A percentile compares a stretch with the other conserved stretches of the same genome.
phyloP scores from a whole-genome alignment of 2,888 invertebrate species.

The Cantharis lateralis region DNA sequence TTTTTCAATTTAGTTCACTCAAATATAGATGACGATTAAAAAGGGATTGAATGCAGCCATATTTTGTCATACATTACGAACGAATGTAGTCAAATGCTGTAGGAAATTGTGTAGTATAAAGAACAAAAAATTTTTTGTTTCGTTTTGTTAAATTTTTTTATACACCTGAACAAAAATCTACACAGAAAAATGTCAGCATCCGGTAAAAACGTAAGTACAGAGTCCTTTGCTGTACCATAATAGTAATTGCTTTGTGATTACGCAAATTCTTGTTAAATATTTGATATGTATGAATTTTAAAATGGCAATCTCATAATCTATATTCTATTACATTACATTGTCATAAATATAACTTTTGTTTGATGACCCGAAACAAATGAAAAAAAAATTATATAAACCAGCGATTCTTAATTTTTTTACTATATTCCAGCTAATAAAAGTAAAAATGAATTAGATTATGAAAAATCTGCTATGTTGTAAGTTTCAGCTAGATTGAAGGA shows the following conservation, averaged over 20 bases:
- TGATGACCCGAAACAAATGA: no score
- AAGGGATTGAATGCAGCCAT: neutral
- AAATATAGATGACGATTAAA: neutral
- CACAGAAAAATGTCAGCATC: neutral
- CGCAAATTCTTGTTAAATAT: neutral
- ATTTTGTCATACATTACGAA: neutral
- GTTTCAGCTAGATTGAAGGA: neutral
- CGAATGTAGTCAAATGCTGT: neutral
- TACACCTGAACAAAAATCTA: neutral
- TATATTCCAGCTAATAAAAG: neutral
- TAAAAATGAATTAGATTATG: neutral
- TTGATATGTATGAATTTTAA: neutral
- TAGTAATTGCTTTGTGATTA: neutral
- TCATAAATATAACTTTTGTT: no score
- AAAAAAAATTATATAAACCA: no score
- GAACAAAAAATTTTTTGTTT: neutral
- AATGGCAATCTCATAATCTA: no score
- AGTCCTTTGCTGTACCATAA: no score
- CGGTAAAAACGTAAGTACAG: no score
- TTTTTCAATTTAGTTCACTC: neutral
- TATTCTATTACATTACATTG: no score
- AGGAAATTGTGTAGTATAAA: neutral
- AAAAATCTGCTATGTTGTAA: neutral
- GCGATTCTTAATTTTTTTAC: no score
- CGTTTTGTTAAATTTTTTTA: neutral